These are phyloP conservation scores for Philereme vetulata DNA, from an alignment of 2,888 invertebrate species.

Conservation along the genomic window DNA sequence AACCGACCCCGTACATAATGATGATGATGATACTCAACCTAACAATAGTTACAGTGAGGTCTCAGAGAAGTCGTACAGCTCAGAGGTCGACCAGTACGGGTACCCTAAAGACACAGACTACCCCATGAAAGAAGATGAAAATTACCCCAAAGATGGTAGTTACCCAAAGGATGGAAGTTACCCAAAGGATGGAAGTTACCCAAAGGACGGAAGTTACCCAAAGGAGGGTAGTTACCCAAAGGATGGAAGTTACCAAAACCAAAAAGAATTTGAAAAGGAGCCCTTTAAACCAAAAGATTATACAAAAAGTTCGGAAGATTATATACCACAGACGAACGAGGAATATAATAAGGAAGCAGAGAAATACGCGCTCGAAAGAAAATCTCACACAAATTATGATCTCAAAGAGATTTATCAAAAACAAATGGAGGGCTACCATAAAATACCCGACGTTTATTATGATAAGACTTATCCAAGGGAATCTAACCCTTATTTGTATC, in stretches of 20 bases:
- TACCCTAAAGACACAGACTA: slow-evolving; percentile 22
- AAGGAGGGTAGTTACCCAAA: slow-evolving; percentile 9
- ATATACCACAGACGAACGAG: slow-evolving; percentile 71
- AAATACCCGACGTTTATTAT: slow-evolving; percentile 50
- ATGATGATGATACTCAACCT: slow-evolving; percentile 64
- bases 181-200: slow-evolving; percentile 8
- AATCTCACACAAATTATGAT: slow-evolving; percentile 60
- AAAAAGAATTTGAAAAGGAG: slow-evolving; percentile 2
- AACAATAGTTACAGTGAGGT: slow-evolving; percentile 63
- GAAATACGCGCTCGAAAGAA: slow-evolving; percentile 69
- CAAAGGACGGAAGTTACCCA: slow-evolving; percentile 12
- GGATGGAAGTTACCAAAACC: slow-evolving; percentile 5
- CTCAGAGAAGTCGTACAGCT: slow-evolving; percentile 43
- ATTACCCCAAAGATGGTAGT: slow-evolving; percentile 9
- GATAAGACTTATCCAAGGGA: slow-evolving; percentile 48
- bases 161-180: slow-evolving; percentile 5
- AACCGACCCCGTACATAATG: slow-evolving; percentile 68
- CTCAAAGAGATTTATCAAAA: slow-evolving; percentile 53
- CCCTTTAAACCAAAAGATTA: slow-evolving; percentile 65
- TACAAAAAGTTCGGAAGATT: slow-evolving; percentile 63
- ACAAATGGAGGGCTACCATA: slow-evolving; percentile 43
- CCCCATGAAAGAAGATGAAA: slow-evolving; percentile 21
- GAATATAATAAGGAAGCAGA: slow-evolving; percentile 77
- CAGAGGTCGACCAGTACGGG: slow-evolving; percentile 36
- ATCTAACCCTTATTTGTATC: slow-evolving; percentile 36